Base-by-base conservation (phyloP, 2,113 vertebrate species). In the Symphodus melops region DNA sequence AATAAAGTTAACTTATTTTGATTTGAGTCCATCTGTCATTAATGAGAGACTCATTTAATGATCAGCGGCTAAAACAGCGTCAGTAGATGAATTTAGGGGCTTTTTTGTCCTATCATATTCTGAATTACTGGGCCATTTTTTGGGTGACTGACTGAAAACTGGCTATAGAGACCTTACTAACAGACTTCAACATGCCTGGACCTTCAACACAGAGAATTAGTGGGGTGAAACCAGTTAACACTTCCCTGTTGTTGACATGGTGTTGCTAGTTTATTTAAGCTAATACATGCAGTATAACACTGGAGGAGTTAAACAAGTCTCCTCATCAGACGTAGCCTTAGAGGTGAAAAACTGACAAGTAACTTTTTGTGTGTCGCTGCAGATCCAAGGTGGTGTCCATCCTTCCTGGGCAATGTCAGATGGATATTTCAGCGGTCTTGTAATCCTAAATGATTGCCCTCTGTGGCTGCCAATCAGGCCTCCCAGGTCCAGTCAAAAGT, bases 381-480 rank as follows among this genome's bases (percentile, higher is more conserved):
- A 11, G 21, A 57, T 68, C 64, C 23, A 4, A n/a, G 17, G 20
- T 28, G 23, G 36, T 52, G 42, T 52, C 20, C 4, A 20, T 17
- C 13, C 42, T 61, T 20, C 41, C 16, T 46, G 17, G 42, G 51
- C 44, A 39, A 42, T 25, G 46, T 62, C 64, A 46, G 62, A 42
- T 49, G 23, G 46, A 60, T 59, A 37, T 42, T 63, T 68, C 48
- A 73, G 37, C 51, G 28, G 37, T 75, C 49, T 56, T 75, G 55
- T 79, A 70, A 55, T 65, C 42, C 21, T 60, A 73, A 72, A 74
- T 62, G 69, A 75, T 70, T 58, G 70, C 70, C 25, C 58, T 52
- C n/a, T n/a, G 51, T 56, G 37, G 39, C 37, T 74, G 73, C 48
- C 74, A 69, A 49, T 60, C 58, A 36, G 2, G 33, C 16, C 56